Evolutionary conservation across 1,140 invertebrate species (phyloP).

Genomic region (Euborellia annulipes): DNA sequence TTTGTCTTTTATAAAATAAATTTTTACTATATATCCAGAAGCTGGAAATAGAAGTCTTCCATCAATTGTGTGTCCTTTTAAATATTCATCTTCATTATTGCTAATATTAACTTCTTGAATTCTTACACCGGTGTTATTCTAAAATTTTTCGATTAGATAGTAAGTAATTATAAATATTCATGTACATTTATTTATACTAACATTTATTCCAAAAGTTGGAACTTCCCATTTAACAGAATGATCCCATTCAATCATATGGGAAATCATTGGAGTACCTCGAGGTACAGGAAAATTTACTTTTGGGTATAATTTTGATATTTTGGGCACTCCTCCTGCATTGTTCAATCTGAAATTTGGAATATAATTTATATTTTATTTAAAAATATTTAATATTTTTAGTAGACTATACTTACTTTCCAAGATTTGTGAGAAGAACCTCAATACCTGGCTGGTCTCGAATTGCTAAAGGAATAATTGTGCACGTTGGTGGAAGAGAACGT

Average conservation of each 20-base stretch:
- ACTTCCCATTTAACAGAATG: constrained; percentile 67
- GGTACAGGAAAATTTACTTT: constrained; percentile 71
- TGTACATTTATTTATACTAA: too few species aligned
- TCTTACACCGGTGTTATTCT: constrained; percentile 22
- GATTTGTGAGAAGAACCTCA: constrained; percentile 22
- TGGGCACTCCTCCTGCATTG: constrained; percentile 59
- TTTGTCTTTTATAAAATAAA: too few species aligned
- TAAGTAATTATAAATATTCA: too few species aligned
- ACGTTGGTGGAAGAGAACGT: constrained; percentile 28
- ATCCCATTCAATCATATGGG: constrained; percentile 77
- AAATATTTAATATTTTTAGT: too few species aligned
- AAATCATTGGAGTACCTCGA: constrained; percentile 75
- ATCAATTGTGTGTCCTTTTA: constrained; percentile 84
- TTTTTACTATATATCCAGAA: constrained; percentile 72
- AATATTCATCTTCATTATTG: constrained; percentile 57
- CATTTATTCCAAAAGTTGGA: constrained; percentile 44
- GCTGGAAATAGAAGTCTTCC: constrained; percentile 88
- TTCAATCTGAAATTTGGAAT: constrained; percentile 57
- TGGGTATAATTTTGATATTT: constrained; percentile 55
- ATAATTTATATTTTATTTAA: too few species aligned
- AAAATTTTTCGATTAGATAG: too few species aligned
- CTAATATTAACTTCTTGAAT: constrained; percentile 62
- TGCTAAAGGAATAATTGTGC: constrained; percentile 35
- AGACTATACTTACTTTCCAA: constrained; percentile 5
- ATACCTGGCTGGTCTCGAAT: constrained; percentile 30